Conservation (phyloP, 2,113 vertebrate genomes). For the Sprattus sprattus region DNA sequence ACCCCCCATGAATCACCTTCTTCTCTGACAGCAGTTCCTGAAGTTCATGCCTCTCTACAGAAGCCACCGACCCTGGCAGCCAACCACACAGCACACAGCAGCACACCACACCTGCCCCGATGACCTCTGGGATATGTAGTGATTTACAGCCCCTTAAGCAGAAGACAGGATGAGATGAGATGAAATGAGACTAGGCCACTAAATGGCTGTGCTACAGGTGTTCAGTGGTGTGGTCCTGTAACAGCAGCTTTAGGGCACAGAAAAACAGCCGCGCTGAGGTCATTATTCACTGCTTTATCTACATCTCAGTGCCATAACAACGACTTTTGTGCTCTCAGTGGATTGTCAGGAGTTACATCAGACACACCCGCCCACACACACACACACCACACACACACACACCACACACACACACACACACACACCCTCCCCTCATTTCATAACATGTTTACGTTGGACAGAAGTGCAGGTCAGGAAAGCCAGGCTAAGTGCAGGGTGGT, state of each 20-base stretch:
- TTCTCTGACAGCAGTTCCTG: too few species aligned
- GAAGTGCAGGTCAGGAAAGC: background rate
- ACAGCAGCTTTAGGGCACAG: too few species aligned
- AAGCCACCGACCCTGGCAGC: background rate
- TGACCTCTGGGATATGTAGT: background rate
- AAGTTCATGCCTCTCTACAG: background rate
- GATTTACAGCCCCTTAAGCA: background rate
- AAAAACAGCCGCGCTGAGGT: background rate
- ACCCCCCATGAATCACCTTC: too few species aligned
- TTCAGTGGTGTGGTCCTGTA: too few species aligned
- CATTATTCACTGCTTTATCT: background rate
- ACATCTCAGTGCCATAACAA: background rate
- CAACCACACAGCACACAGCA: background rate
- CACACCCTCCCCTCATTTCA: background rate
- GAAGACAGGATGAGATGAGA: background rate
- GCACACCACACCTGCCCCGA: background rate
- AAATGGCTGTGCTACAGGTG: background rate
- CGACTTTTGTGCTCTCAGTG: background rate
- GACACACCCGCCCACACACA: background rate
- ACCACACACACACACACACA: background rate
- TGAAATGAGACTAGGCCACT: background rate
- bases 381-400: background rate
- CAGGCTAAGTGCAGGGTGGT: background rate
- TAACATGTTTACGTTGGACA: background rate
- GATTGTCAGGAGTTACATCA: background rate